Conservation (phyloP, 2,888 invertebrate genomes). For the Tuta absoluta region DNA sequence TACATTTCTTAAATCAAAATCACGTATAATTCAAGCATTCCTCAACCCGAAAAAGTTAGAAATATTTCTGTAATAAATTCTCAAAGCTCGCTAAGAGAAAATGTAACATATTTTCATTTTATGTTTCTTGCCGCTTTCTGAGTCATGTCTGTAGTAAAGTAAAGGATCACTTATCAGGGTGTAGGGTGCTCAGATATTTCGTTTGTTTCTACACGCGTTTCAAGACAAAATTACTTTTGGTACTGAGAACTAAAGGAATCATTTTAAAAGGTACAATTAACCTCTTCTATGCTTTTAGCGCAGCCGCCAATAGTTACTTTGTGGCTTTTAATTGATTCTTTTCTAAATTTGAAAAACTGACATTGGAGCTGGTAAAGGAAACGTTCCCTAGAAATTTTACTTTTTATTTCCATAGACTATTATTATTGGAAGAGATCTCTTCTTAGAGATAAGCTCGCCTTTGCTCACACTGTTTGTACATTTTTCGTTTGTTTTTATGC, state of each 20-base stretch:
- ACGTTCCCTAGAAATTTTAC: no score
- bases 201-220: background rate
- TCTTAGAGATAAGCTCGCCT: no score
- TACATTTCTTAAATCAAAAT: conserved; percentile 11
- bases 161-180: conserved; percentile 21
- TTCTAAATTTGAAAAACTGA: no score
- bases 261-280: no score
- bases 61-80: conserved; percentile 13
- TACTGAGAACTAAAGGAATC: background rate
- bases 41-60: background rate
- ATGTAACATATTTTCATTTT: conserved; percentile 17
- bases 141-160: conserved; percentile 10
- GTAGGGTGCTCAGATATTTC: conserved; percentile 6
- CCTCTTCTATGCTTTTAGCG: no score
- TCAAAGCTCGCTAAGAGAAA: background rate
- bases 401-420: no score
- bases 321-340: no score
- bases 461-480: no score
- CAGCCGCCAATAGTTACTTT: no score
- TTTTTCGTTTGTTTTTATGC: no score
- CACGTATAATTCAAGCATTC: conserved; percentile 8
- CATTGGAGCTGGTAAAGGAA: no score
- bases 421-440: no score
- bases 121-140: background rate
- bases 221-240: background rate